phyloP scores from a whole-genome alignment of 2,888 invertebrate species.

The Crocallis elinguaria region DNA sequence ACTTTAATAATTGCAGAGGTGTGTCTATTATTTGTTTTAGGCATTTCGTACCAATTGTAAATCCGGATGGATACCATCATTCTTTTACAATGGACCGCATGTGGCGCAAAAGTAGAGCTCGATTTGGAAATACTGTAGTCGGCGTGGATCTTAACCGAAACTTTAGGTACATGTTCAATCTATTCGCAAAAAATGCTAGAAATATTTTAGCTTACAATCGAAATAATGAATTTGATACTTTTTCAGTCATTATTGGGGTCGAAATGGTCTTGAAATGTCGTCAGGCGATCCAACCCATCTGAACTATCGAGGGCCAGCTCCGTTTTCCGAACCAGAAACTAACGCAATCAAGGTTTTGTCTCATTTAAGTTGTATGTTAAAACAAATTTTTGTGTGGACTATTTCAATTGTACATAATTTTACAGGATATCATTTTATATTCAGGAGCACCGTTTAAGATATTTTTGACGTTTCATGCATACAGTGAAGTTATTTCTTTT shows the following conservation, averaged over 20 bases:
- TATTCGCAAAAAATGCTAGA: not conserved
- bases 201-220: too few relatives aligned
- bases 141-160: slow-evolving; percentile 95
- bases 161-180: slow-evolving; percentile 84
- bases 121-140: slow-evolving; percentile 78
- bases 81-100: slow-evolving; percentile 90
- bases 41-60: slow-evolving; percentile 89
- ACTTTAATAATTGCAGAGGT: too few relatives aligned
- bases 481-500: slow-evolving; percentile 73
- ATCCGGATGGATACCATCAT: slow-evolving; percentile 95
- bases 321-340: slow-evolving; percentile 77
- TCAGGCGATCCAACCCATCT: slow-evolving; percentile 64
- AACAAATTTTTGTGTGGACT: not conserved
- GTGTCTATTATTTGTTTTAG: slow-evolving; percentile 49
- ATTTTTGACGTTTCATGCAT: slow-evolving; percentile 71
- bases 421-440: slow-evolving; percentile 73
- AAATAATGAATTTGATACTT: not conserved
- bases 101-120: slow-evolving; percentile 91
- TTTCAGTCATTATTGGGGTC: slow-evolving; percentile 71
- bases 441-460: slow-evolving; percentile 74
- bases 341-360: slow-evolving; percentile 66
- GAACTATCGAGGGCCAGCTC: slow-evolving; percentile 65
- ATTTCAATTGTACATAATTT: slow-evolving; percentile 30
- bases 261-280: slow-evolving; percentile 56
- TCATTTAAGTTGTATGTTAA: not conserved